These are phyloP conservation scores for Megalops cyprinoides DNA, from an alignment of 2,797 vertebrate species.

Conservation along the genomic window DNA sequence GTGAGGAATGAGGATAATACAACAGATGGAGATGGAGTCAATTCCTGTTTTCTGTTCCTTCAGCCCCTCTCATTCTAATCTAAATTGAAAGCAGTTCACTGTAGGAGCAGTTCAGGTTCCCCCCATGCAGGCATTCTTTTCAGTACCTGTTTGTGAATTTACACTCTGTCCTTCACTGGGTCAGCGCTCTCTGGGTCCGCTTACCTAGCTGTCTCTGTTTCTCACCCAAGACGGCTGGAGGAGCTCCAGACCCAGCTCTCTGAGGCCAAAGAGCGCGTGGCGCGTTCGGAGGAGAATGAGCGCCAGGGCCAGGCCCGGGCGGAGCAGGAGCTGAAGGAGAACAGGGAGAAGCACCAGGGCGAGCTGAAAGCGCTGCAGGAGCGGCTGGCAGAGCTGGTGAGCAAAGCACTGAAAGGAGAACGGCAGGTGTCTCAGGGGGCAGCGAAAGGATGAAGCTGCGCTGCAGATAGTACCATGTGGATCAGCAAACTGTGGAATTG, in stretches of 20 bases:
- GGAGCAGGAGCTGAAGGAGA: slow-evolving; percentile 76
- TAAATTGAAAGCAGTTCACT: too few species aligned
- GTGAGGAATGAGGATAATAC: too few species aligned
- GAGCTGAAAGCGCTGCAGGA: slow-evolving; percentile 75
- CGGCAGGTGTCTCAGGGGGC: background rate
- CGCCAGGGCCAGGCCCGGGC: slow-evolving; percentile 74
- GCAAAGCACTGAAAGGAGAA: slow-evolving; percentile 43
- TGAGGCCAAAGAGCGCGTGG: slow-evolving; percentile 80
- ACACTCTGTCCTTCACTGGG: too few species aligned
- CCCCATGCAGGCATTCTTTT: background rate
- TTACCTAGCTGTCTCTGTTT: background rate
- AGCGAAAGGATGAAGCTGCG: too few species aligned
- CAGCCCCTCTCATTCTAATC: too few species aligned
- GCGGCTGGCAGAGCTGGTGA: slow-evolving; percentile 80
- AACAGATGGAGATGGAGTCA: too few species aligned
- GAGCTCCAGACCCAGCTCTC: slow-evolving; percentile 83
- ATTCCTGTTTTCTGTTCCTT: too few species aligned
- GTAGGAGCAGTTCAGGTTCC: too few species aligned
- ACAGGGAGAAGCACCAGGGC: slow-evolving; percentile 68
- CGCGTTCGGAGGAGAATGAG: slow-evolving; percentile 73
- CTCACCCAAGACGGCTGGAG: slow-evolving; percentile 78
- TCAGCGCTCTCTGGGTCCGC: too few species aligned
- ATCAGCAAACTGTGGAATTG: too few species aligned
- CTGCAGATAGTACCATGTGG: too few species aligned
- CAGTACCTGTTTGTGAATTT: too few species aligned